These are phyloP conservation scores for Sula dactylatra DNA, from an alignment of 2,113 vertebrate species.

Conservation along the genomic window DNA sequence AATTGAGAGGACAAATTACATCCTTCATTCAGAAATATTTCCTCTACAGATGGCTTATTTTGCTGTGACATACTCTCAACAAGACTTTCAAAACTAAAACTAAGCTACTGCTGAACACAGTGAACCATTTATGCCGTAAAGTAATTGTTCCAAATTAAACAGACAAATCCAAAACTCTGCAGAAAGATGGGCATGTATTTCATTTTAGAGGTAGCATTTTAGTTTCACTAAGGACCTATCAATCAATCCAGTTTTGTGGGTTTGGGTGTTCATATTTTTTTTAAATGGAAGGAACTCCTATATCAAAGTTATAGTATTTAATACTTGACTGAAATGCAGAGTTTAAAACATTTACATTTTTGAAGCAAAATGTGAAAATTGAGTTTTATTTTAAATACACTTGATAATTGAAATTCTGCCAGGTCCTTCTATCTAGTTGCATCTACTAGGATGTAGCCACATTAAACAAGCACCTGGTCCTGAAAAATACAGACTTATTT, in stretches of 20 bases:
- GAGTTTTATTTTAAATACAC: background rate
- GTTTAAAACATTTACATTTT: background rate
- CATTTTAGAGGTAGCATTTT: background rate
- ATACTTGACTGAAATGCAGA: background rate
- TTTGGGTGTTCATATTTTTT: background rate
- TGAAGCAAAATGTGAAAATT: background rate
- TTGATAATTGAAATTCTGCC: background rate
- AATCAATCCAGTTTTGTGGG: background rate
- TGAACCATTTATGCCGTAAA: background rate
- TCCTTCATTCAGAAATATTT: background rate
- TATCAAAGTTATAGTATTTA: background rate
- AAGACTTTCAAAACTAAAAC: background rate
- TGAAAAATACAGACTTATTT: background rate
- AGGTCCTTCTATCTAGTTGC: background rate
- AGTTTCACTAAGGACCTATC: background rate
- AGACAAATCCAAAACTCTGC: background rate
- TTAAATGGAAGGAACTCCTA: background rate
- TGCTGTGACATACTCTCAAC: background rate
- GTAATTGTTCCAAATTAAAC: background rate
- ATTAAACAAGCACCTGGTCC: background rate
- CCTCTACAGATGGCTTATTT: background rate
- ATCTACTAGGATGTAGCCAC: background rate
- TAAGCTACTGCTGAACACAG: background rate
- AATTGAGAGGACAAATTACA: background rate
- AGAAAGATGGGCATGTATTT: background rate